phyloP scores from a whole-genome alignment of 2,888 invertebrate species.

The Macrophya annulata region DNA sequence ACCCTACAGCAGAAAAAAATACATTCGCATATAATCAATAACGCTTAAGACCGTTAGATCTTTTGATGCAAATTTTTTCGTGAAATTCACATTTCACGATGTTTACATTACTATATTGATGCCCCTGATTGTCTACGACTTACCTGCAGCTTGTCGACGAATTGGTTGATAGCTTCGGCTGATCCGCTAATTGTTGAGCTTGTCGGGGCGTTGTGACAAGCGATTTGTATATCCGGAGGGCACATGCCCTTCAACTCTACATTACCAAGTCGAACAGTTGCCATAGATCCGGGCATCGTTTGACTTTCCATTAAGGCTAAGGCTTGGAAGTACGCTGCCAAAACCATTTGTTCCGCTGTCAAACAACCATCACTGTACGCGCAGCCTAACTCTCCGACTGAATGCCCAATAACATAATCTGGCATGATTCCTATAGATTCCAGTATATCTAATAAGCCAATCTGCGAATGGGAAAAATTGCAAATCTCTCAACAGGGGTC shows the following conservation, averaged over 20 bases:
- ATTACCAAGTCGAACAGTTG: constrained; percentile 89
- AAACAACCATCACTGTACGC: constrained; percentile 97
- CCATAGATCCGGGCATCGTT: constrained; percentile 90
- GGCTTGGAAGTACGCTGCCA: constrained; percentile 83
- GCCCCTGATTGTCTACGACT: neutral
- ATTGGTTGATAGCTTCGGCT: constrained; percentile 84
- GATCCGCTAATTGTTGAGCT: constrained; percentile 96
- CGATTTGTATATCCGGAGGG: constrained; percentile 90
- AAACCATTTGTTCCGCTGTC: constrained; percentile 84
- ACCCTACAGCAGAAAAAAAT: neutral
- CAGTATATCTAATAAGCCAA: constrained; percentile 86
- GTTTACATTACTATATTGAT: too few species aligned
- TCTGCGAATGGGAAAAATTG: constrained; percentile 71
- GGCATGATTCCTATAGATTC: constrained; percentile 83
- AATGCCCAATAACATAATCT: constrained; percentile 92
- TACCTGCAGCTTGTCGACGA: constrained; percentile 83
- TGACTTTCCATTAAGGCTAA: constrained; percentile 77
- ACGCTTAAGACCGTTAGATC: too few species aligned
- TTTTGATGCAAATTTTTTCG: too few species aligned
- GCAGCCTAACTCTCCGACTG: constrained; percentile 96
- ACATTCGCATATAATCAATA: too few species aligned
- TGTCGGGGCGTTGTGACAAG: constrained; percentile 93
- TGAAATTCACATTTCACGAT: too few species aligned
- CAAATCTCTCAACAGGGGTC: constrained; percentile 15
- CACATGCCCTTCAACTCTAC: constrained; percentile 84